Conservation (phyloP, 2,888 invertebrate species). For the Tipula unca region DNA sequence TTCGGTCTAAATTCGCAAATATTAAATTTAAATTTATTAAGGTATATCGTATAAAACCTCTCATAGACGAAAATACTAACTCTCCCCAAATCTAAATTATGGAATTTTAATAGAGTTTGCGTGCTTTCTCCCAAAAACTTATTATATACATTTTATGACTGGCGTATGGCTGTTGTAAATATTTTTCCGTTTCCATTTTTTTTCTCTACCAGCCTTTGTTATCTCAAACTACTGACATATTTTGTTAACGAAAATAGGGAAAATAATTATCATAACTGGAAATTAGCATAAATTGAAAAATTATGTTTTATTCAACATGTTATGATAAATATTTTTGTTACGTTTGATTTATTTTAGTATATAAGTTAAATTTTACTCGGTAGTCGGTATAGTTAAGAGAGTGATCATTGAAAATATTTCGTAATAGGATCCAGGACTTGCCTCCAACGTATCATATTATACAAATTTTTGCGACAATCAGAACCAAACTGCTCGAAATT, state of each 20-base stretch:
- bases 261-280: background rate
- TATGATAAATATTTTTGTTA: background rate
- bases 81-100: background rate
- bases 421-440: too few relatives aligned
- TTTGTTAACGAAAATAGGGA: background rate
- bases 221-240: background rate
- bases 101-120: conserved; percentile 1
- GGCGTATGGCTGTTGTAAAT: background rate
- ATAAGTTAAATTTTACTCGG: background rate
- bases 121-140: background rate
- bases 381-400: too few relatives aligned
- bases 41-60: background rate
- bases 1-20: background rate
- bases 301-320: background rate
- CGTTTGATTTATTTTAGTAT: background rate
- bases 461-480: too few relatives aligned
- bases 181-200: background rate
- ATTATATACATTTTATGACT: background rate
- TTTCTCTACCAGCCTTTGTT: background rate
- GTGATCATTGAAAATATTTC: too few relatives aligned
- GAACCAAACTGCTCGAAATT: too few relatives aligned
- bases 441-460: too few relatives aligned
- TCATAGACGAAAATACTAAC: background rate
- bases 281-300: background rate
- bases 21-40: background rate